Evolutionary conservation across 2,113 vertebrate genomes (phyloP), one percentile per base, ranked within the genome.

Genomic region (Oreotrochilus melanogaster): DNA sequence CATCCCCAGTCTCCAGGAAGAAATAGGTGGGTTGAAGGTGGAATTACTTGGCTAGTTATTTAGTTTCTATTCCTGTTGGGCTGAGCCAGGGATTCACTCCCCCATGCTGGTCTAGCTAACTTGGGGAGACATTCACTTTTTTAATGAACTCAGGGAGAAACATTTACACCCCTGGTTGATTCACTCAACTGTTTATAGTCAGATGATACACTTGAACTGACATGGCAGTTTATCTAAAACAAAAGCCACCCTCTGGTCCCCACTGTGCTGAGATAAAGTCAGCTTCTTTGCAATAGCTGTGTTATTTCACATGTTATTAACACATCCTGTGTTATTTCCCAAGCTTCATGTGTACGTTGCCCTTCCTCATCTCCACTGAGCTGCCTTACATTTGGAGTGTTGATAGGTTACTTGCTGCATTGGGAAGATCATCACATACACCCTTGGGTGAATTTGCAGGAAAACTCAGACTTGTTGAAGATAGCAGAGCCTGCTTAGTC

Each of bases 11-110:
- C 3, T 0, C 25, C 22, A 18, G 57, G 22, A 48, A 19, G 48
- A 31, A 37, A 4, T 13, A 3, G 0, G 9, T 72, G 72, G 50
- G 64, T 5, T 76, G 87, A 35, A 78, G 45, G 5, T 28, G 73
- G 13, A 91, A 45, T 78, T 22, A 31, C 30, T 28, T 13, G 42
- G 14, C 30, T n/a, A 8, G 11, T 73, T 50, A 24, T 11, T n/a
- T 48, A 19, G 17, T 14, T 79, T 76, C 24, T 69, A 31, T 74
- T 50, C 35, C 27, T 37, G 17, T n/a, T 79, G 73, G 30, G 39
- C 22, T 15, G n/a, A 64, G 67, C 8, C 4, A 0, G 0, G 0
- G 54, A 11, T n/a, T 10, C 2, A 7, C 14, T 60, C n/a, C 8
- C 16, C 31, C 6, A 2, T 9, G 33, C 43, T 74, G 74, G 51